A percentile compares a stretch with the other conserved stretches of the same genome.
Conservation (phyloP, 2,888 invertebrate genomes). For the Dasypogon diadema region DNA sequence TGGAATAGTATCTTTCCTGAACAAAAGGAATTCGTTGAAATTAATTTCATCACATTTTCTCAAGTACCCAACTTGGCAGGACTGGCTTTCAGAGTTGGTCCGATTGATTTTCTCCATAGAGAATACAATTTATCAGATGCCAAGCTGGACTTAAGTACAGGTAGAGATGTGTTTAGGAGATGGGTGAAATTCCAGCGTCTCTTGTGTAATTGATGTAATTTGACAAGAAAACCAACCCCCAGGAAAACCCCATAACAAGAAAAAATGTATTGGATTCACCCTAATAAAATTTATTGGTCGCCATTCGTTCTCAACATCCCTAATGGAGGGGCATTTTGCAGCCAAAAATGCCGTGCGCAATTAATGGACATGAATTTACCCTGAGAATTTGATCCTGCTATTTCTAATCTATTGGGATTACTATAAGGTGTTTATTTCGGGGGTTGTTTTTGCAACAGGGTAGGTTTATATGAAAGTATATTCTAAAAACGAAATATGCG, state of each 20-base stretch:
- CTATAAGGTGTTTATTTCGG: no score
- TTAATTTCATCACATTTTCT: slow-evolving; percentile 48
- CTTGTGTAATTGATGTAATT: slow-evolving; percentile 50
- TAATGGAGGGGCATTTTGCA: slow-evolving; percentile 40
- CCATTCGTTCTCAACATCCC: slow-evolving; percentile 39
- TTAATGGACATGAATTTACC: no score
- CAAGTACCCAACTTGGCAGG: slow-evolving; percentile 25
- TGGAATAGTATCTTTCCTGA: slow-evolving; percentile 5
- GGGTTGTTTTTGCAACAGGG: no score
- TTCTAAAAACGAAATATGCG: no score
- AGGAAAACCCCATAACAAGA: slow-evolving; percentile 22
- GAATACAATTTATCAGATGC: slow-evolving; percentile 43
- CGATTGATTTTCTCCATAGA: slow-evolving; percentile 34
- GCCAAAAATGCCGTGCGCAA: slow-evolving; percentile 22
- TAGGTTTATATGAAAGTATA: no score
- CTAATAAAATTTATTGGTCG: slow-evolving; percentile 48
- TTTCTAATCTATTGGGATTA: no score
- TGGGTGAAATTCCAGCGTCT: slow-evolving; percentile 33
- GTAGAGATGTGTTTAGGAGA: neutral
- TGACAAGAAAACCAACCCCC: slow-evolving; percentile 37
- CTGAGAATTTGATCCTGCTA: no score
- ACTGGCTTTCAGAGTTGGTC: neutral
- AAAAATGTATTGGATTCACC: slow-evolving; percentile 49
- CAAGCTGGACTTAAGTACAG: slow-evolving; percentile 19
- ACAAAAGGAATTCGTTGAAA: slow-evolving; percentile 42